A percentile compares a stretch with the other conserved stretches of the same genome.
These are phyloP conservation scores for Rhyacophila evoluta DNA, from an alignment of 2,888 invertebrate species.

Conservation along the genomic window DNA sequence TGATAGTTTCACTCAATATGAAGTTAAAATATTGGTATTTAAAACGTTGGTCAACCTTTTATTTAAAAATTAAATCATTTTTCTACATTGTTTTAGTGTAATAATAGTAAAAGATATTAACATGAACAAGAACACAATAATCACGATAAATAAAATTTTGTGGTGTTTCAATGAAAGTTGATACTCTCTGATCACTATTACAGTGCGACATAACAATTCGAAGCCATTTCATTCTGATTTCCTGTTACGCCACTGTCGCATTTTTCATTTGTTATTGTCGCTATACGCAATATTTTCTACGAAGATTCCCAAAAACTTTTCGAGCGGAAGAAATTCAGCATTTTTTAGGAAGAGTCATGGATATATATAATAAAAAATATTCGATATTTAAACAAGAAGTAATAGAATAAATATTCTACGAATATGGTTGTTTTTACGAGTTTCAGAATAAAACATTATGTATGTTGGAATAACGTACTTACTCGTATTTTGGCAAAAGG, in stretches of 20 bases:
- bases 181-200: no score
- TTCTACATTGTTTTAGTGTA: no score
- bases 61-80: no score
- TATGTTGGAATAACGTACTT: not conserved
- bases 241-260: not conserved
- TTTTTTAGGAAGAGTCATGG: slow-evolving; percentile 2
- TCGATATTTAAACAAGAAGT: slow-evolving; percentile 15
- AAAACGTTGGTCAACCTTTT: no score
- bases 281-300: not conserved
- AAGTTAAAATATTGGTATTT: no score
- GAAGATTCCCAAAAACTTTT: not conserved
- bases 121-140: no score
- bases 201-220: no score
- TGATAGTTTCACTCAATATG: no score
- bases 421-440: slow-evolving; percentile 4
- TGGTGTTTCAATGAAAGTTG: no score
- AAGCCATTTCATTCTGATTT: not conserved
- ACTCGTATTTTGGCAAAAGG: no score
- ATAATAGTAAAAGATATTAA: no score
- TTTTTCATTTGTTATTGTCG: slow-evolving; percentile 24
- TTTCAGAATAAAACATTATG: not conserved
- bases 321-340: not conserved
- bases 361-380: not conserved
- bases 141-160: no score
- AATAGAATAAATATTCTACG: not conserved